Base-by-base conservation (phyloP, 2,888 invertebrate genomes). In the Melinopterus prodromus region DNA sequence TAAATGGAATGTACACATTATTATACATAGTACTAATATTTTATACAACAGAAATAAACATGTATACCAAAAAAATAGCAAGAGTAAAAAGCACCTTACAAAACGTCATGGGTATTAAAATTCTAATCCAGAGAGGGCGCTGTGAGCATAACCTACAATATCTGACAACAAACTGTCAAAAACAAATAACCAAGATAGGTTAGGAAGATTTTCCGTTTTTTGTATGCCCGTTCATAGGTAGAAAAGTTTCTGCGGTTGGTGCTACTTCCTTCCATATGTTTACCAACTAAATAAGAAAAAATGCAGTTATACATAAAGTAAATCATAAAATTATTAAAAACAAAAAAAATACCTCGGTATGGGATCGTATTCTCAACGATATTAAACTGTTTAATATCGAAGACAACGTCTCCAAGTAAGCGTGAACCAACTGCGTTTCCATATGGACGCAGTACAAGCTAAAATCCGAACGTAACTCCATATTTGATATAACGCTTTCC, bases 401-500 rank as follows among this genome's bases (percentile, higher is more conserved):
- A 0, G 92, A 92, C 35, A 93, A 88, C 71, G 92, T 91, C 85
- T 92, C 92, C 79, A 93, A 88, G 87, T 93, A 92, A 4, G 92
- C 90, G 83, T 92, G 92, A 5, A 92, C 92, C 70, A 93, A 87
- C 83, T 92, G 92, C 0, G 93, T 93, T 85, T 93, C 93, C 90
- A 92, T 91, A 83, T 92, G 91, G 16, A 93, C 90, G 86, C 93
- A 93, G 84, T 92, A 91, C 72, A 93, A 88, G 80, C 92, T 93
- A 85, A 92, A 93, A 72, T 92, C 92, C 80, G 92, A 92, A 82
- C 93, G 89, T 72, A 92, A 86, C 84, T 92, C 92, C 82, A 93
- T 91, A 79, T 92, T 92, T 0, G 92, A 91, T 80, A 93, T 92
- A 12, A 93, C 91, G 74, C 90, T 92, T 83, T 93, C 93, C 87